A percentile compares a stretch with the other conserved stretches of the same genome.
phyloP scores from a whole-genome alignment of 2,113 vertebrate species.

The Ptilorrhoa leucosticta region DNA sequence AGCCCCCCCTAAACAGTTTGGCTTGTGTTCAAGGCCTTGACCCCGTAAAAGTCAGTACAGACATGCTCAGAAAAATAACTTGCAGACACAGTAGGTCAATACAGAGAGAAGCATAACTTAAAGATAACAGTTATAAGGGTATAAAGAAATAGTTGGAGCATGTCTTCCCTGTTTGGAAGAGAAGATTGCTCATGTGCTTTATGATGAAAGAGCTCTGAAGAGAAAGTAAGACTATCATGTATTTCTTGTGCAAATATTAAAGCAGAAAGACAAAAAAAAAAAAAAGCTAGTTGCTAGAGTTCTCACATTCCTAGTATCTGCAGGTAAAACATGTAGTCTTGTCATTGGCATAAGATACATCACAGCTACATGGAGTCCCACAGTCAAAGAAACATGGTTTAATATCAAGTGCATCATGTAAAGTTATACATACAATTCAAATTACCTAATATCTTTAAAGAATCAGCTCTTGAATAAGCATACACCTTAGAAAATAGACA shows the following conservation, averaged over 20 bases:
- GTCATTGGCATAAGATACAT: background rate
- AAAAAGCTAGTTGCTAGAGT: background rate
- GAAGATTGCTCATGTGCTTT: background rate
- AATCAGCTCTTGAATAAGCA: background rate
- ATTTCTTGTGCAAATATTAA: background rate
- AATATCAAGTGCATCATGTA: background rate
- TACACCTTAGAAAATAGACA: background rate
- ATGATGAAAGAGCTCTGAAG: background rate
- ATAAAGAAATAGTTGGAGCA: background rate
- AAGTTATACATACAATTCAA: background rate
- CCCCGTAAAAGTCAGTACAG: background rate
- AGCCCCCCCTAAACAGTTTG: background rate
- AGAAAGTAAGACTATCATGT: background rate
- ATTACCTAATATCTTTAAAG: background rate
- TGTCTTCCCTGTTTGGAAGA: background rate
- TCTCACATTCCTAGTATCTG: background rate
- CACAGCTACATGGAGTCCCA: background rate
- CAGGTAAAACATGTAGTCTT: background rate
- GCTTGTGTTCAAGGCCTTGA: slow-evolving; percentile 21
- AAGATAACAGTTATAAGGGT: background rate
- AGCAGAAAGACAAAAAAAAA: background rate
- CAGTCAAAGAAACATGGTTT: background rate
- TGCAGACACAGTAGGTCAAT: background rate
- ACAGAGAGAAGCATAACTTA: slow-evolving; percentile 1
- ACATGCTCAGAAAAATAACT: slow-evolving; percentile 36